These are phyloP conservation scores for Calosoma granatense DNA, from an alignment of 1,140 invertebrate species.

Conservation along the genomic window DNA sequence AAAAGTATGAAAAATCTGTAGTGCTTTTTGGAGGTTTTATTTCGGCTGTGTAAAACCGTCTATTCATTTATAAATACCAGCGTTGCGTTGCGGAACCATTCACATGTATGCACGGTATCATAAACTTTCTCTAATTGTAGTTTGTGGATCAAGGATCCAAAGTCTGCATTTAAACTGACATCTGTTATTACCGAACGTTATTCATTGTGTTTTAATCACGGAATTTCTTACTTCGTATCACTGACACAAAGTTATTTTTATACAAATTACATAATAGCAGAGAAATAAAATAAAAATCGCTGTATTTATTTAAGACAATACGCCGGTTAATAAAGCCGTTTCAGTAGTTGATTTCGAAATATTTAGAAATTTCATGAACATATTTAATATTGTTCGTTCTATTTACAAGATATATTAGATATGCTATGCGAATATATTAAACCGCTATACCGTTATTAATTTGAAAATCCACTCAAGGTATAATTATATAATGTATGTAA, in stretches of 20 bases:
- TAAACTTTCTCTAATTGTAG: conserved; percentile 6
- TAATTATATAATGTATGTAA: too few species aligned
- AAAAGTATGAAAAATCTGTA: not conserved
- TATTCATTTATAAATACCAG: not conserved
- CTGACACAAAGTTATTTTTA: not conserved
- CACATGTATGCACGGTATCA: not conserved
- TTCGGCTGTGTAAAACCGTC: not conserved
- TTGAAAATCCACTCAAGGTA: too few species aligned
- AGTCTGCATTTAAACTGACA: not conserved
- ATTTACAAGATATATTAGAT: too few species aligned
- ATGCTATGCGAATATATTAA: too few species aligned
- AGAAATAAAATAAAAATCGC: not conserved
- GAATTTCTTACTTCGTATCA: not conserved
- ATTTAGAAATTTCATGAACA: not conserved
- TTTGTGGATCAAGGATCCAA: conserved; percentile 1
- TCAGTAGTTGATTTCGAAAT: not conserved
- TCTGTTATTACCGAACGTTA: not conserved
- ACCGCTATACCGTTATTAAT: too few species aligned
- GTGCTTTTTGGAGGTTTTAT: not conserved
- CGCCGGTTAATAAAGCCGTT: not conserved
- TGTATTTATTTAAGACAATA: not conserved
- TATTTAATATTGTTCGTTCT: too few species aligned
- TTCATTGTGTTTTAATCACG: not conserved
- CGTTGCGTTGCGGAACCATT: not conserved
- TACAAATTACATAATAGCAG: not conserved